Evolutionary conservation across 2,797 vertebrate species (phyloP), one percentile per base, ranked within the genome.

Genomic region (Hippoglossus hippoglossus): DNA sequence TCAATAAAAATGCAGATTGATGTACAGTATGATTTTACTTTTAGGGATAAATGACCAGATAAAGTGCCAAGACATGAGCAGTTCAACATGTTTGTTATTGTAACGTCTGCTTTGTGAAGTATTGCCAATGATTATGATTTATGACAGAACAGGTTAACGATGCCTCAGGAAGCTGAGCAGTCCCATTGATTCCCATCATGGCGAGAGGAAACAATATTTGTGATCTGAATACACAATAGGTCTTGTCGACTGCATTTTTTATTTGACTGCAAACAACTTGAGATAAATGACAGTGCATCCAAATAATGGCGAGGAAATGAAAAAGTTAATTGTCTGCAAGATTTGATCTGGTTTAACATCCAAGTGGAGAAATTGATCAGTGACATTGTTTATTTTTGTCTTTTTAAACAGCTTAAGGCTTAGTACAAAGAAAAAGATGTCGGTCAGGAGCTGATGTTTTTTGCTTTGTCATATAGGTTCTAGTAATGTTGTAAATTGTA

Each of bases 401-500:
- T 34, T 52, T 24, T 51, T 34, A 4, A 31, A 46, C 46, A 67
- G 21, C 15, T 2, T n/a, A 6, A 49, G 7, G 12, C 19, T 53
- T 25, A 18, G 8, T 24, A 1, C 31, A 52, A 7, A 64, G 10
- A 34, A 62, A 39, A 63, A 28, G 5, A 18, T 19, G 12, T n/a
- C 11, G 4, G 24, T 7, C 0, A 39, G 36, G 36, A 58, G 25
- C 28, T 10, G 19, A 9, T 6, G 46, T 52, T 49, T 73, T 62
- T 49, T 16, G 6, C 9, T 53, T 71, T 63, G 2, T 52, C 52
- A 67, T 58, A 21, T 28, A 26, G 28, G 34, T 22, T 12, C 15
- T 34, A 6, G 31, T 36, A 26, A 76, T 78, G 49, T 55, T 49
- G 47, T 78, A 21, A 63, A 65, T 57, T 77, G 63, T 71, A 57